Percentiles rank a stretch among this genome's conserved stretches.
phyloP scores from a whole-genome alignment of 1,140 invertebrate genomes.

The Sycophaga agraensis region DNA sequence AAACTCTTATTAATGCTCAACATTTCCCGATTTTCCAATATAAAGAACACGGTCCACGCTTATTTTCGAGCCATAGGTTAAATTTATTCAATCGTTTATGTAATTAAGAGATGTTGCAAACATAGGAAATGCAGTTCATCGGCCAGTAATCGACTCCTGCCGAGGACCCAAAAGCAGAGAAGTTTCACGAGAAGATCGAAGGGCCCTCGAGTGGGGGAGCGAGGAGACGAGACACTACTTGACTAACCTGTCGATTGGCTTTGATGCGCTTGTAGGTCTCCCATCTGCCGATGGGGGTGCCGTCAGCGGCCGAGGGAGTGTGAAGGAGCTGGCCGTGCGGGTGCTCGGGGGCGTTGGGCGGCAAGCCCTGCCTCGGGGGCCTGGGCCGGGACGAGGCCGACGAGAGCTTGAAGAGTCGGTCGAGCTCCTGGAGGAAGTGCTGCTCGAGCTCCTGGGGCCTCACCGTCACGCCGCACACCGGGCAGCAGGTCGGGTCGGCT shows the following conservation, averaged over 20 bases:
- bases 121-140: too few species aligned
- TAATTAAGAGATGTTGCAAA: too few species aligned
- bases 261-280: constrained; percentile 83
- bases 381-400: constrained; percentile 52
- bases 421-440: constrained; percentile 75
- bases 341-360: constrained; percentile 55
- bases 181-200: too few species aligned
- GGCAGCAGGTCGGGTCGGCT: constrained; percentile 71
- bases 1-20: too few species aligned
- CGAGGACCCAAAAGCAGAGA: too few species aligned
- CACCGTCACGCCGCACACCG: constrained; percentile 77
- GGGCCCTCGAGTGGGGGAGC: too few species aligned
- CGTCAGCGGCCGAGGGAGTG: constrained; percentile 59
- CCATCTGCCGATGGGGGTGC: constrained; percentile 73
- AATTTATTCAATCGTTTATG: too few species aligned
- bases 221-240: too few species aligned
- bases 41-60: too few species aligned
- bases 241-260: constrained; percentile 76
- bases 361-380: constrained; percentile 54
- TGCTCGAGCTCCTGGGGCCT: constrained; percentile 72
- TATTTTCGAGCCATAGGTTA: too few species aligned
- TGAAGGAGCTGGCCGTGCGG: constrained; percentile 56
- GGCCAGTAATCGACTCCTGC: too few species aligned
- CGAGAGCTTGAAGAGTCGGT: constrained; percentile 69
- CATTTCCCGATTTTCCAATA: too few species aligned